phyloP scores from a whole-genome alignment of 2,888 invertebrate genomes.

The Apamea monoglypha region DNA sequence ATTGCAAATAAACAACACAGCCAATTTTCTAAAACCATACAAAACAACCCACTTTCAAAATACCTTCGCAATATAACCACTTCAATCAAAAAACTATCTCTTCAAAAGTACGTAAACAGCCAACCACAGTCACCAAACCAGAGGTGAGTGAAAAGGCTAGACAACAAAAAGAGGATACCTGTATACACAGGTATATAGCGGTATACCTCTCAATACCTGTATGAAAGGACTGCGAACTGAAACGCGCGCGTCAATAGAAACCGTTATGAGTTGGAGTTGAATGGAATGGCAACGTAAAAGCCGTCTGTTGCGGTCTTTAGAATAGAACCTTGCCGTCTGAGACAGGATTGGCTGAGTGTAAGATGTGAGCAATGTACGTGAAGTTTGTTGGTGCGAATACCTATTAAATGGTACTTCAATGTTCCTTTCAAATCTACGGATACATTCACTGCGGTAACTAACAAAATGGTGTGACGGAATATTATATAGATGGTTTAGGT shows the following conservation, averaged over 20 bases:
- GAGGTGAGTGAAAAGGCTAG: conserved; percentile 48
- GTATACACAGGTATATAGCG: neutral
- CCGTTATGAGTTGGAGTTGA: conserved; percentile 47
- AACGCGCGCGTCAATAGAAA: conserved; percentile 49
- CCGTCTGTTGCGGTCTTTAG: conserved; percentile 11
- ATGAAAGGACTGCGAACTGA: conserved; percentile 49
- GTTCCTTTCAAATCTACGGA: neutral
- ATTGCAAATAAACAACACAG: neutral
- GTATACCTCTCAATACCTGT: conserved; percentile 14
- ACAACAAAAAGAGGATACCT: conserved; percentile 32
- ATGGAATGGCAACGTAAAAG: conserved; percentile 33
- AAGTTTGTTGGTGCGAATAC: neutral
- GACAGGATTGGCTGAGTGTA: conserved; percentile 26
- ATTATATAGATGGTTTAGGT: neutral
- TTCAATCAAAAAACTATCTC: conserved; percentile 36
- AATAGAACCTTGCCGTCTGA: conserved; percentile 20
- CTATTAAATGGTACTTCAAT: neutral
- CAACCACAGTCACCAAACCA: conserved; percentile 19
- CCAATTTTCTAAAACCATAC: conserved; percentile 2
- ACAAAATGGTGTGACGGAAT: neutral
- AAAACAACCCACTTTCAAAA: conserved; percentile 7
- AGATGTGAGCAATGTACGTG: neutral
- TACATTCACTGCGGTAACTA: neutral
- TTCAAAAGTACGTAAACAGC: conserved; percentile 16
- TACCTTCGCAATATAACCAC: conserved; percentile 25